A percentile compares a stretch with the other conserved stretches of the same genome.
These are phyloP conservation scores for Erebia palarica DNA, from an alignment of 2,888 invertebrate genomes.

Conservation along the genomic window DNA sequence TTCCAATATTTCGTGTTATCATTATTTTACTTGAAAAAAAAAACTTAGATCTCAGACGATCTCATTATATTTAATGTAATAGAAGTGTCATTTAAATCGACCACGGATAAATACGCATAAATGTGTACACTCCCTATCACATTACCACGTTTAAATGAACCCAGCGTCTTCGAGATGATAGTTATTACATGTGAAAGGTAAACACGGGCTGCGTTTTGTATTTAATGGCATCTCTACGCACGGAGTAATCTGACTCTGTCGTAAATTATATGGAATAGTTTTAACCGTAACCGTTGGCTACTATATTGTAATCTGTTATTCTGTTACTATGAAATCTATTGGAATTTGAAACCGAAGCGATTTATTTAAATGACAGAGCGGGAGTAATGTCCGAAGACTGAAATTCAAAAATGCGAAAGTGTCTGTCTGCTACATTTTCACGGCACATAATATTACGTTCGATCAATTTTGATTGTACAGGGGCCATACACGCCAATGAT, in stretches of 20 bases:
- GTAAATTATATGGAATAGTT: conserved; percentile 34
- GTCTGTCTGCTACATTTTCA: no score
- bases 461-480: no score
- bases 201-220: conserved; percentile 33
- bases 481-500: no score
- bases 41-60: background rate
- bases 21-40: no score
- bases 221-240: conserved; percentile 36
- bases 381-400: no score
- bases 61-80: background rate
- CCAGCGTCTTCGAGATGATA: conserved; percentile 30
- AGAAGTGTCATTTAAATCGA: background rate
- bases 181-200: conserved; percentile 39
- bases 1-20: no score
- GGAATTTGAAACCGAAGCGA: background rate
- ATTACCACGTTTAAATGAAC: conserved; percentile 31
- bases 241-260: conserved; percentile 33
- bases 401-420: no score
- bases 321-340: conserved; percentile 2
- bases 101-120: conserved; percentile 7
- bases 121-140: conserved; percentile 18
- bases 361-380: background rate
- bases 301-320: background rate
- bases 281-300: conserved; percentile 10
- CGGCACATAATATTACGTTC: no score